These are phyloP conservation scores for Ischnura elegans DNA, from an alignment of 2,888 invertebrate genomes.

Conservation along the genomic window DNA sequence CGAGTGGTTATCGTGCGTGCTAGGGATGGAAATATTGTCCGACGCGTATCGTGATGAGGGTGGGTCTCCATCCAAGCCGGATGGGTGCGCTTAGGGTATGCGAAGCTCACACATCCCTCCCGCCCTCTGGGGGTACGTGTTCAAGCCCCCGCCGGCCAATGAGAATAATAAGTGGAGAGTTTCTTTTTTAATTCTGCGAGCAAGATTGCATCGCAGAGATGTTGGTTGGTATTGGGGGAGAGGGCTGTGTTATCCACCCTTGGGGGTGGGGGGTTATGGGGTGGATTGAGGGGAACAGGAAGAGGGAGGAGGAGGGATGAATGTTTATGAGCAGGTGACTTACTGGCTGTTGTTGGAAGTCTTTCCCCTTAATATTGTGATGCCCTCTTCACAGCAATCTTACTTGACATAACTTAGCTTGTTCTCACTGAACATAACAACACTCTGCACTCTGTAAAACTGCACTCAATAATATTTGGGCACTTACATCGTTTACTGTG, in stretches of 20 bases:
- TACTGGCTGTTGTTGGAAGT: not conserved
- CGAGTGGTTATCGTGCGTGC: no score
- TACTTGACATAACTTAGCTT: no score
- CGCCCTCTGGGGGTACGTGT: not conserved
- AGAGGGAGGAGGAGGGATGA: not conserved
- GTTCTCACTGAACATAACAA: no score
- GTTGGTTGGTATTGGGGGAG: not conserved
- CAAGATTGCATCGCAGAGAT: not conserved
- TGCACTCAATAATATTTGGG: no score
- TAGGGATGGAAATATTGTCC: not conserved
- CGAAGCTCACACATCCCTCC: not conserved
- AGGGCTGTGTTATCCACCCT: no score
- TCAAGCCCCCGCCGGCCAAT: not conserved
- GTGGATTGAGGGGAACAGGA: not conserved
- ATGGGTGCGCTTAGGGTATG: not conserved
- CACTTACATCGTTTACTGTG: no score
- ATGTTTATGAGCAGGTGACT: not conserved
- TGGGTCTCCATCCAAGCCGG: not conserved
- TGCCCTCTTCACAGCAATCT: no score
- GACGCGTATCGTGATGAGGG: not conserved
- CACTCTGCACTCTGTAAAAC: no score
- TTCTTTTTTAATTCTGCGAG: no score
- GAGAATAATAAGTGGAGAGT: not conserved
- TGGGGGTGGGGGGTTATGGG: not conserved
- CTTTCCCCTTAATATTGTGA: no score